Base-by-base conservation (phyloP, 1,140 invertebrate species). In the Bathynomus jamesi region DNA sequence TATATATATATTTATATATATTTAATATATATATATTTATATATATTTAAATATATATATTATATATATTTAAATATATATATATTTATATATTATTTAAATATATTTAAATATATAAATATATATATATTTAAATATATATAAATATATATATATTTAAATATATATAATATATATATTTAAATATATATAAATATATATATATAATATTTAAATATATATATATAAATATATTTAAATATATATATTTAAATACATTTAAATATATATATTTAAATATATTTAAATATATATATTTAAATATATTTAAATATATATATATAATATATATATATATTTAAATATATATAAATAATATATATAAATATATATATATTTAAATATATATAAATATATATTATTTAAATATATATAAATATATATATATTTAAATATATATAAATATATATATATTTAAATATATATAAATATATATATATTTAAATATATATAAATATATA, bases 11-110 rank as follows among this genome's bases (percentile, higher is more conserved):
- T 53, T 17, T 53, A 53, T 53, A 53, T 53, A 40, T 53, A 53
- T 53, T 65, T 28, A 28, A 65, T 65, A 65, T 65, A 65, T 65
- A 65, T 65, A 64, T 65, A 65, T 65, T 28, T 65, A 65, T 65
- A 65, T 27, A 65, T 65, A 65, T 28, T 28, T 65, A 65, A 28
- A 65, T 65, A 65, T 65, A 65, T 65, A 65, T 65, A 28, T 65
- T 53, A 65, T 65, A 64, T 64, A 64, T 64, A 64, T 64, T 27
- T 64, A 64, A 8, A 64, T 64, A 28, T 64, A 64, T 64, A 64
- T 5, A 28, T 64, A 64, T 25, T 0, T 64, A 64, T 25, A 64
- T 28, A 64, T 61, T 5, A 53, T 53, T 17, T 53, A 53, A 17
- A 53, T 53, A 53, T 53, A 8, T 8, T 40, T 53, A 53, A 3